Evolutionary conservation across 2,888 invertebrate genomes (phyloP).

Genomic region (Drosophila quinaria): DNA sequence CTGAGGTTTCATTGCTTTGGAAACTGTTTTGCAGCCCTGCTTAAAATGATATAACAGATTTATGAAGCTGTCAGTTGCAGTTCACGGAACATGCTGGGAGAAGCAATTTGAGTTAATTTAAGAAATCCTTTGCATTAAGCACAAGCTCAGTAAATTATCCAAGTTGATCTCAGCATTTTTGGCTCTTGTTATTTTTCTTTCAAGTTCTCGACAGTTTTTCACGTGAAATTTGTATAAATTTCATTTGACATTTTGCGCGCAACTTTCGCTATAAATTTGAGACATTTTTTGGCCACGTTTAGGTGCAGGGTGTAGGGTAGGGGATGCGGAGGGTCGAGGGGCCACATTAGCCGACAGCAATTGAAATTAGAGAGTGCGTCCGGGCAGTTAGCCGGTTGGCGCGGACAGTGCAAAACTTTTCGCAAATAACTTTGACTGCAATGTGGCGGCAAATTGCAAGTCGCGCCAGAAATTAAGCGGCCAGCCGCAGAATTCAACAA

Average conservation of each 20-base stretch:
- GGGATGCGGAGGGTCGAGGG: neutral
- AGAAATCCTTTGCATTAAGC: conserved; percentile 28
- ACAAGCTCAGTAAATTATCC: conserved; percentile 19
- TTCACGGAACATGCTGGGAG: neutral
- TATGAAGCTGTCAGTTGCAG: conserved; percentile 21
- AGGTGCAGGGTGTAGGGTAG: neutral
- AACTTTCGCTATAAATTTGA: conserved; percentile 65
- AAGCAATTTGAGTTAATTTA: conserved; percentile 29
- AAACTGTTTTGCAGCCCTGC: too few relatives aligned
- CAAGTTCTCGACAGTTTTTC: conserved; percentile 68
- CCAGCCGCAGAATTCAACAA: conserved; percentile 56
- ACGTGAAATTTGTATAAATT: conserved; percentile 77
- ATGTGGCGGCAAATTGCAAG: conserved; percentile 80
- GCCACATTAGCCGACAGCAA: conserved; percentile 72
- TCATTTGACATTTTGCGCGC: conserved; percentile 68
- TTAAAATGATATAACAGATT: conserved; percentile 5
- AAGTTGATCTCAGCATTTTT: conserved; percentile 5
- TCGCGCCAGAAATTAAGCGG: conserved; percentile 76
- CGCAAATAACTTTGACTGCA: conserved; percentile 72
- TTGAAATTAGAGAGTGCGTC: conserved; percentile 74
- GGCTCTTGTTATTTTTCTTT: conserved; percentile 6
- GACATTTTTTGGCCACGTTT: conserved; percentile 6
- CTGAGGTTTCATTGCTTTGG: too few relatives aligned
- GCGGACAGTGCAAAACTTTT: conserved; percentile 38
- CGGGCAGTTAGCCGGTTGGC: conserved; percentile 45